Evolutionary conservation across 2,113 vertebrate genomes (phyloP).

Genomic region (Nycticorax nycticorax): DNA sequence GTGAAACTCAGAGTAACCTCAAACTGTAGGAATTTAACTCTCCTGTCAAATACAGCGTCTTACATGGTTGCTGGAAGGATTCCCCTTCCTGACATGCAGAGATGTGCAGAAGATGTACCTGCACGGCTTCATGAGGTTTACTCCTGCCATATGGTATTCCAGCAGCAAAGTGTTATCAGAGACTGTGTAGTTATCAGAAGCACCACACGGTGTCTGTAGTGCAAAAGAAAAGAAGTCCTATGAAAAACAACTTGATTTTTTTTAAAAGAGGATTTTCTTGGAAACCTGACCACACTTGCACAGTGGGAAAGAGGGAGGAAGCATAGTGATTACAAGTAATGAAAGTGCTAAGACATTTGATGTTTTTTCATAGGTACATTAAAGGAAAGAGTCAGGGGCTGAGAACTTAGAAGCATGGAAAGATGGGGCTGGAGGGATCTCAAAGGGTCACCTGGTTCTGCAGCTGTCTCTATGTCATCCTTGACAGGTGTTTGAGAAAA

Average conservation of each 20-base stretch:
- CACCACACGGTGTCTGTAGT: slow-evolving; percentile 58
- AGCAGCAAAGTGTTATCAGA: not conserved
- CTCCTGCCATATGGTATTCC: fast-evolving
- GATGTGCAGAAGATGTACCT: not conserved
- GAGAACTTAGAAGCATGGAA: not conserved
- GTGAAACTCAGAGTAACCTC: not conserved
- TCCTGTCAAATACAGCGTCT: not conserved
- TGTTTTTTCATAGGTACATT: not conserved
- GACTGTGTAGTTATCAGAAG: not conserved
- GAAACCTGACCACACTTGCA: not conserved
- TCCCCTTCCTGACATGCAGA: not conserved
- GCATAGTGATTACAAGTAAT: not conserved
- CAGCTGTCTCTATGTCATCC: not conserved
- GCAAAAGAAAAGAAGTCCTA: slow-evolving; percentile 6
- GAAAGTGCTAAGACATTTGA: not conserved
- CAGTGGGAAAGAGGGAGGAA: not conserved
- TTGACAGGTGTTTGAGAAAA: not conserved
- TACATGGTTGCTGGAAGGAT: not conserved
- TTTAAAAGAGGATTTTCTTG: not conserved
- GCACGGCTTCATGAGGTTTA: not conserved
- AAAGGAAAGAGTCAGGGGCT: not conserved
- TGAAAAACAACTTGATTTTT: not conserved
- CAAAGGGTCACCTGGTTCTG: not conserved
- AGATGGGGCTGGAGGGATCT: not conserved
- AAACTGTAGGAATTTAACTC: not conserved